Conservation (phyloP, 2,797 vertebrate genomes). For the Notamacropus eugenii region DNA sequence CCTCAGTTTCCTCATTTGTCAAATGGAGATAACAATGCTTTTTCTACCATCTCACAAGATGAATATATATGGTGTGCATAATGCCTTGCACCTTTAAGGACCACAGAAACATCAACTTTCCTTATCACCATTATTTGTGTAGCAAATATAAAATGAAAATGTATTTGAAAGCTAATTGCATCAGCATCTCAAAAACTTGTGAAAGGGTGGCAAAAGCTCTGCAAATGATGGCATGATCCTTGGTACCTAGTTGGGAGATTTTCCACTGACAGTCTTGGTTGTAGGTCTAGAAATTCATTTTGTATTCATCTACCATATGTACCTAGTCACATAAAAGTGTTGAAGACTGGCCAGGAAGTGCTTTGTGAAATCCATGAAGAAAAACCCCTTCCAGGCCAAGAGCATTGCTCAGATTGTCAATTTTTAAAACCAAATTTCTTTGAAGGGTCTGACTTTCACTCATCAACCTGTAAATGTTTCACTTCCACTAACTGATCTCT, state of each 20-base stretch:
- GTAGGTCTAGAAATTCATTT: neutral
- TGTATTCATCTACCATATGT: neutral
- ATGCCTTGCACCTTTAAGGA: neutral
- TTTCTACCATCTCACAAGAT: neutral
- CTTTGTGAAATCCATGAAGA: neutral
- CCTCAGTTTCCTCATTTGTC: neutral
- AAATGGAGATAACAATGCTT: neutral
- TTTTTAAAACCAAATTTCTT: constrained; percentile 23
- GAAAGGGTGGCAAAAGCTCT: neutral
- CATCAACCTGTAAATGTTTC: constrained; percentile 13
- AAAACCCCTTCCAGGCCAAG: neutral
- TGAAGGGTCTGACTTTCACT: constrained; percentile 3
- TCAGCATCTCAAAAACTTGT: neutral
- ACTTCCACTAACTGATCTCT: constrained; percentile 29
- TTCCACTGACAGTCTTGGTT: neutral
- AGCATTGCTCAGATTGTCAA: constrained; percentile 24
- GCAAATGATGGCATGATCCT: neutral
- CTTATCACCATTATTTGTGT: neutral
- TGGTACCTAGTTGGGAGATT: neutral
- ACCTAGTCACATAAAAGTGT: neutral
- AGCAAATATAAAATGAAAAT: neutral
- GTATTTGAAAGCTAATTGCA: neutral
- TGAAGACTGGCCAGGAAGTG: constrained; percentile 18
- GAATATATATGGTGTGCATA: too few relatives aligned
- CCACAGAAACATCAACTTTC: neutral